Base-by-base conservation (phyloP, 2,888 invertebrate species). In the Empis livida region DNA sequence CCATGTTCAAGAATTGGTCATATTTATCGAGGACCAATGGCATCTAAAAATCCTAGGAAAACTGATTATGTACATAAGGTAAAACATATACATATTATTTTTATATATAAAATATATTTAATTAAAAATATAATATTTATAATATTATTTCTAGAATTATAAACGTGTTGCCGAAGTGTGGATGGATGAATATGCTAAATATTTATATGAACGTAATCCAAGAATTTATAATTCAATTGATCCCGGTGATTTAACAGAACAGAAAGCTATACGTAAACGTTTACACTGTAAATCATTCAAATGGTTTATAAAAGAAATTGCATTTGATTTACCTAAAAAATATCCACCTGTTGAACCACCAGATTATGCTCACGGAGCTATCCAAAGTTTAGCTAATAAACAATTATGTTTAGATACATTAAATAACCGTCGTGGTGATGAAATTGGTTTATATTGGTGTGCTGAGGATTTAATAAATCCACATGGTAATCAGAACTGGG, bases 171-270 rank as follows among this genome's bases (percentile, higher is more conserved):
- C 95, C 1, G 92, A 92, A 60, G 95, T 96, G 5, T 97, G 97
- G 97, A 96, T 97, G 96, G 97, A 97, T 64, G 96, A 97, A 61
- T 97, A 94, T 65, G 90, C 90, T 5, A 78, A 92, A 56, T 84
- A 80, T 63, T 65, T 97, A 53, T 97, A 95, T 71, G 71, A 75
- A 52, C 76, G 91, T 5, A 74, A 85, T 10, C 86, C 94, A 0
- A 65, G 64, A 5, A 80, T 86, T 61, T 87, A 90, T 61, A 73
- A 78, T 16, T 61, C 65, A 1, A 73, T 92, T 11, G 80, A 88
- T 64, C 73, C 89, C 0, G 95, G 96, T 0, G 87, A 96, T 70
- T 64, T 96, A 43, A 73, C 80, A 0, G 74, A 78, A 51, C 94
- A 94, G 69, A 79, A 77, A 54, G 83, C 78, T 0, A 71, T 96